Conservation (phyloP, 2,888 invertebrate species). For the Ametastegia equiseti region DNA sequence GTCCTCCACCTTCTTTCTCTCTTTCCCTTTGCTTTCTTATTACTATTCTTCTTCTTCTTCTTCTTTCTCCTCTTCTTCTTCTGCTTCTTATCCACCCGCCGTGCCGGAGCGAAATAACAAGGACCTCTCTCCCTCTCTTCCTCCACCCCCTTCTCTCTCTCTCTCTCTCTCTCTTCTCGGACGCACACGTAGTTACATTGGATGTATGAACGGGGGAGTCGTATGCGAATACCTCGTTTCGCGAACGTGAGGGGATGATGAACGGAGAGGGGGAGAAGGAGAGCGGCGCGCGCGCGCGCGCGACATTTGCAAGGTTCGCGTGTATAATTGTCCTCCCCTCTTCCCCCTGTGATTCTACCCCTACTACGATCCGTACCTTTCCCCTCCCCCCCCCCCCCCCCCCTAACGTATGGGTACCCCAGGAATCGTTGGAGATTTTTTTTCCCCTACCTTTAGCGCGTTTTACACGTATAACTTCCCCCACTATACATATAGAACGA, state of each 20-base stretch:
- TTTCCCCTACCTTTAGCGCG: too few species aligned
- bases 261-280: conserved; percentile 59
- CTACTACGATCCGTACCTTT: conserved; percentile 34
- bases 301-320: conserved; percentile 68
- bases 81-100: conserved; percentile 55
- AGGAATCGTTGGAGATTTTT: neutral
- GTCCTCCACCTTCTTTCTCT: conserved; percentile 35
- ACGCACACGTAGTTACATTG: neutral
- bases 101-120: conserved; percentile 40
- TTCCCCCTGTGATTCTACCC: conserved; percentile 52
- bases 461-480: too few species aligned
- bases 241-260: conserved; percentile 36
- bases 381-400: conserved; percentile 29
- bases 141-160: conserved; percentile 29
- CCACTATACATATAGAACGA: too few species aligned
- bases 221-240: too few species aligned
- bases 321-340: conserved; percentile 53
- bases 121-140: conserved; percentile 9
- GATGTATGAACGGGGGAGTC: neutral
- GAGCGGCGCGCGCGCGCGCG: conserved; percentile 76
- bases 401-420: neutral
- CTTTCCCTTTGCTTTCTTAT: conserved; percentile 54
- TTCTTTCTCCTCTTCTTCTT: conserved; percentile 48
- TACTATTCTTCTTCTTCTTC: conserved; percentile 36
- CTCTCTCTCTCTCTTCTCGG: conserved; percentile 19